Evolutionary conservation across 2,113 vertebrate genomes (phyloP).

Genomic region (Trochalopteron elliotii): DNA sequence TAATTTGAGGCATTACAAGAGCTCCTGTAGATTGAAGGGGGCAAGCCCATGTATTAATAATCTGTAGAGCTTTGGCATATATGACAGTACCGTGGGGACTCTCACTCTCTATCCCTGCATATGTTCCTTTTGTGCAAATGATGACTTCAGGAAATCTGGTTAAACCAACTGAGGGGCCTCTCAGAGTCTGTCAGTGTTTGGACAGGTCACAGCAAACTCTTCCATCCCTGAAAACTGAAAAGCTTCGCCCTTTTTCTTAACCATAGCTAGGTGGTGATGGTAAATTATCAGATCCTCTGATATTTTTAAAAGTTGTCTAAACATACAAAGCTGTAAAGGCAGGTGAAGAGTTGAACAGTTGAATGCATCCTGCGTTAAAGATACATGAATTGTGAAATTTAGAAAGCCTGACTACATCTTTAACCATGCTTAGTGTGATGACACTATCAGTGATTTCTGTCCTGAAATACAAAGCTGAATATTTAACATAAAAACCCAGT

Average conservation of each 20-base stretch:
- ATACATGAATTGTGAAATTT: not conserved
- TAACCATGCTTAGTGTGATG: not conserved
- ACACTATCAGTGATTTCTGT: not conserved
- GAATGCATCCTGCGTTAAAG: not conserved
- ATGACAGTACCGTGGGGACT: not conserved
- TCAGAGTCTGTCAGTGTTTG: not conserved
- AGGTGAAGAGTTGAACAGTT: not conserved
- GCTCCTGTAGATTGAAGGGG: slow-evolving; percentile 34
- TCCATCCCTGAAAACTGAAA: not conserved
- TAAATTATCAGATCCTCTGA: not conserved
- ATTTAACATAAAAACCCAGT: not conserved
- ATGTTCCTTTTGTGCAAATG: not conserved
- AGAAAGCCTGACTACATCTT: not conserved
- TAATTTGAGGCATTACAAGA: slow-evolving; percentile 46
- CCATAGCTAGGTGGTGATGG: not conserved
- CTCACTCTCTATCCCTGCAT: not conserved
- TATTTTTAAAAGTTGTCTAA: not conserved
- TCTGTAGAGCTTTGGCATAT: not conserved
- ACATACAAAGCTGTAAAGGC: not conserved
- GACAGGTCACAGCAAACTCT: not conserved
- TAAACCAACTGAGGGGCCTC: not conserved
- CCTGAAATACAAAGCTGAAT: not conserved
- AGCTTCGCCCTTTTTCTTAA: not conserved
- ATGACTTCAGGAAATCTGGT: not conserved
- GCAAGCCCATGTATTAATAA: slow-evolving; percentile 17